Conservation (phyloP, 2,797 vertebrate genomes). For the Alfaro cultratus region DNA sequence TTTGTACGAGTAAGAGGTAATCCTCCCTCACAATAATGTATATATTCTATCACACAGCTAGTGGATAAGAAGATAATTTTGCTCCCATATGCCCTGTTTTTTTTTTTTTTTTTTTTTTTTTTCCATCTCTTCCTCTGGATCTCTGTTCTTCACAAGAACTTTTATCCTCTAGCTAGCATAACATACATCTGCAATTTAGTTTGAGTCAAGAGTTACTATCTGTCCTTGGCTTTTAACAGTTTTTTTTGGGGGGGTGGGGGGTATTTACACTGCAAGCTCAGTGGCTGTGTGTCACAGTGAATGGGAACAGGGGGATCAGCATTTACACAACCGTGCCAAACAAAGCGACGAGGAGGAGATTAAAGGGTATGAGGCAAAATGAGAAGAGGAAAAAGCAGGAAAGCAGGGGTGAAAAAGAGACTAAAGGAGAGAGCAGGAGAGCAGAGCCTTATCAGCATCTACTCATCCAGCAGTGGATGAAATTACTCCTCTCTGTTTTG, state of each 20-base stretch:
- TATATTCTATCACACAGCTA: constrained; percentile 57
- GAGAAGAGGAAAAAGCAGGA: constrained; percentile 7
- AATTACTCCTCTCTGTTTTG: constrained; percentile 67
- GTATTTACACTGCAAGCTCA: constrained; percentile 15
- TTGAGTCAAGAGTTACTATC: constrained; percentile 34
- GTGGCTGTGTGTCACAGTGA: background rate
- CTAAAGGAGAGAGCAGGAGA: constrained; percentile 29
- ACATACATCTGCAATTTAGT: constrained; percentile 12
- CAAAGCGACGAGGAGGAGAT: constrained; percentile 7
- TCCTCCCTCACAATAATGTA: constrained; percentile 66
- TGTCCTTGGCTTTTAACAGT: constrained; percentile 30
- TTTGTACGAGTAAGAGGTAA: constrained; percentile 52
- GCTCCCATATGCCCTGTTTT: constrained; percentile 52
- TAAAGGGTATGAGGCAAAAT: constrained; percentile 25
- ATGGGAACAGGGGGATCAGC: background rate
- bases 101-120: background rate
- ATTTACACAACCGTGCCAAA: constrained; percentile 19
- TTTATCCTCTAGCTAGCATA: constrained; percentile 6
- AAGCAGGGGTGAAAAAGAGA: constrained; percentile 18
- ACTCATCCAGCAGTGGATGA: constrained; percentile 64
- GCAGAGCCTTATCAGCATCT: constrained; percentile 63
- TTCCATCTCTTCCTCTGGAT: constrained; percentile 13
- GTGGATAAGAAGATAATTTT: constrained; percentile 60
- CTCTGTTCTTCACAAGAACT: constrained; percentile 14
- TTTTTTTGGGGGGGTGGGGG: background rate